Evolutionary conservation across 2,888 invertebrate species (phyloP), one percentile per base, ranked within the genome.

Genomic region (Arrhopalites spinosus): DNA sequence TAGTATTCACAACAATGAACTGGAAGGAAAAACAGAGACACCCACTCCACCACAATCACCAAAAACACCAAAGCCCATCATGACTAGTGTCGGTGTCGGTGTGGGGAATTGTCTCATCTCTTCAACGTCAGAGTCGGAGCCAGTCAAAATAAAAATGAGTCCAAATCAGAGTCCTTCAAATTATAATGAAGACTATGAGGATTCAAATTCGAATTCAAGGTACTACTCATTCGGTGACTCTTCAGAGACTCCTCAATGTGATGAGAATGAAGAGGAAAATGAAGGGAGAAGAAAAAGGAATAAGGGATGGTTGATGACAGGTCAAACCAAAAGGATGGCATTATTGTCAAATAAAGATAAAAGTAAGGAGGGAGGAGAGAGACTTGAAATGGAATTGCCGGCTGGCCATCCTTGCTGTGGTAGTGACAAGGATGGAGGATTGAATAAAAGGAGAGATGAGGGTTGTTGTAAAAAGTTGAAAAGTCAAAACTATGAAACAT

Each of bases 61-160:
- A 25, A 27, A 13, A 56, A 56, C 15, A 5, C 25, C n/a, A 45
- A 29, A 29, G 23, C 1, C 27, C 30, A 36, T 20, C 30, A 71
- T 23, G 17, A 53, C 56, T 11, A 36, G 23, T 2, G 20, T 20
- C 20, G 43, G 59, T n/a, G n/a, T n/a, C n/a, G n/a, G n/a, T n/a
- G n/a, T n/a, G n/a, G n/a, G n/a, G n/a, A n/a, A n/a, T n/a, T n/a
- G n/a, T n/a, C n/a, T n/a, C n/a, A 36, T 36, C 36, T 36, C 11
- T 36, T 36, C 36, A 36, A 3, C 3, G 36, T 36, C 36, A 36
- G 11, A 36, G 36, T n/a, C n/a, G n/a, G n/a, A n/a, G n/a, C n/a
- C n/a, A n/a, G n/a, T n/a, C n/a, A n/a, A 36, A 43, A 59, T 56
- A 13, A 71, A 43, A 29, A 69, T 17, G 11, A 59, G 56, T 70